Conservation (phyloP, 2,113 vertebrate species). For the Pluvianellus socialis region DNA sequence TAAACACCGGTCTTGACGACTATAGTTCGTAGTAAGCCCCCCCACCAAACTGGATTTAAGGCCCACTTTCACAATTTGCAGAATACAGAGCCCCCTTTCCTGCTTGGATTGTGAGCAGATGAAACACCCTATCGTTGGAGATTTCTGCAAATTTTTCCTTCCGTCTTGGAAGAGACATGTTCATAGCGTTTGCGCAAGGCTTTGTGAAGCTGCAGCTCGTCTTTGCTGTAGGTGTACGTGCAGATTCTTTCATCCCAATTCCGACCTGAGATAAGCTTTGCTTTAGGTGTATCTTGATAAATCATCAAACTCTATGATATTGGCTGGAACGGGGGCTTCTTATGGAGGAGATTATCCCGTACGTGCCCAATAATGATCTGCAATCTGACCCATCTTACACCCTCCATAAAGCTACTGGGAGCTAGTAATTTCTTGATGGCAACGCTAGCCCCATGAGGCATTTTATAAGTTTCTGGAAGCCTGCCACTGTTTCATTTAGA, state of each 20-base stretch:
- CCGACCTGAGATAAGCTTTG: background rate
- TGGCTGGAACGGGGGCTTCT: background rate
- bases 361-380: background rate
- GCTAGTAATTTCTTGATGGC: slow-evolving; percentile 30
- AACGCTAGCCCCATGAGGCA: background rate
- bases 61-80: background rate
- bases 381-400: background rate
- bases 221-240: background rate
- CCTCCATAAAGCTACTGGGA: background rate
- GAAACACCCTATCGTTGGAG: background rate
- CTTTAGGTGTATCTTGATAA: background rate
- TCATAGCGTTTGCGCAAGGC: background rate
- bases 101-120: background rate
- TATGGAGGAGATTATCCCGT: background rate
- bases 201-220: background rate
- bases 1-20: background rate
- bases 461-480: slow-evolving; percentile 46
- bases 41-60: background rate
- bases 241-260: background rate
- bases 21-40: background rate
- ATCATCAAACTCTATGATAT: background rate
- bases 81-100: background rate
- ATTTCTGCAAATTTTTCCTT: background rate
- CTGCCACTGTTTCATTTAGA: slow-evolving; percentile 43
- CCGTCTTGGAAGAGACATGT: background rate